These are phyloP conservation scores for Smittia aterrima DNA, from an alignment of 2,888 invertebrate genomes.

Conservation along the genomic window DNA sequence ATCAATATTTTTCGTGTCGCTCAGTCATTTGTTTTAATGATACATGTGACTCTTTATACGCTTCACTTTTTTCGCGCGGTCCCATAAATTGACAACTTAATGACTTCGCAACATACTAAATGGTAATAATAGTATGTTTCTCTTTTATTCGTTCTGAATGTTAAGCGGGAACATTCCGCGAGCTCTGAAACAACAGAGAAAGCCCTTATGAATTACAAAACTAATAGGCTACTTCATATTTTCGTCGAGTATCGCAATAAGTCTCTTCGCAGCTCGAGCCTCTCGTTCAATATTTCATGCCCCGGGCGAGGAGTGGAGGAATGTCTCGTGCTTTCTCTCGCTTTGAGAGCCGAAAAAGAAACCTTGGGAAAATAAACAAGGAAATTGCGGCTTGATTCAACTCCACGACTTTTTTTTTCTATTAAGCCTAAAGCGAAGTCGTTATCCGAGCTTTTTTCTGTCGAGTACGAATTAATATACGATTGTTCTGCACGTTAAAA, in stretches of 20 bases:
- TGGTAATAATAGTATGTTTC: constrained; percentile 38
- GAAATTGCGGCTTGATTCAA: constrained; percentile 22
- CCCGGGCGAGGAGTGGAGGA: not conserved
- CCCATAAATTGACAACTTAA: constrained; percentile 40
- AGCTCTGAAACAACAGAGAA: not conserved
- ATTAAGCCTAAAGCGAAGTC: not conserved
- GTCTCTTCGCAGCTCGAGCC: not conserved
- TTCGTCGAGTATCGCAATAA: constrained; percentile 14
- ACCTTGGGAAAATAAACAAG: constrained; percentile 34
- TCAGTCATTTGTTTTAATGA: constrained; percentile 39
- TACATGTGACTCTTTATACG: constrained; percentile 29
- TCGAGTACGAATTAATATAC: constrained; percentile 20
- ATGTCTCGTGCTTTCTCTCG: constrained; percentile 9
- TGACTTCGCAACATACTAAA: constrained; percentile 41
- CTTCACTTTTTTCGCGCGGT: constrained; percentile 19
- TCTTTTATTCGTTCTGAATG: not conserved
- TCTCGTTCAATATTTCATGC: constrained; percentile 4
- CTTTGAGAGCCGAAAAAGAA: not conserved
- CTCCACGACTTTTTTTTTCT: not conserved
- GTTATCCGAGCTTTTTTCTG: constrained; percentile 14
- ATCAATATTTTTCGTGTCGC: constrained; percentile 36
- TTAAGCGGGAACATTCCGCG: not conserved
- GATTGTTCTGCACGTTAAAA: constrained; percentile 35
- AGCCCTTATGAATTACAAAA: constrained; percentile 24
- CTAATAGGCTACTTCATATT: constrained; percentile 13